Evolutionary conservation across 2,888 invertebrate species (phyloP).

Genomic region (Balanococcus diminutus): DNA sequence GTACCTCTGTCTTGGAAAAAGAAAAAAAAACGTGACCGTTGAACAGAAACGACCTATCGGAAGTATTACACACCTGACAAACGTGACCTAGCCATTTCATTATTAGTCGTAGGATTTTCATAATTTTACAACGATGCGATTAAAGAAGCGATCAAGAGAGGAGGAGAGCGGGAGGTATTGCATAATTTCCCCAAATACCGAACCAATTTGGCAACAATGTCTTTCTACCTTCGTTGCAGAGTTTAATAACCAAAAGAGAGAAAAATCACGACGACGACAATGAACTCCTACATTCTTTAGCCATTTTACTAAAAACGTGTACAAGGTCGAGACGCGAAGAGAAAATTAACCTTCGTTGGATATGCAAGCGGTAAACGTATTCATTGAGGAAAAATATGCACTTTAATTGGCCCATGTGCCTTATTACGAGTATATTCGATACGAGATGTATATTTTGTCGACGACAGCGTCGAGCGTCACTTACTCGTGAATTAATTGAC

Average conservation of each 20-base stretch:
- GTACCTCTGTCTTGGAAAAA: neutral
- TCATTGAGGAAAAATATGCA: neutral
- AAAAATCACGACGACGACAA: neutral
- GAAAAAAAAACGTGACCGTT: neutral
- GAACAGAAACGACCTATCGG: neutral
- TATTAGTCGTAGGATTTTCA: neutral
- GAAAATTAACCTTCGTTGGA: slow-evolving; percentile 1
- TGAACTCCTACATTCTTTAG: slow-evolving; percentile 5
- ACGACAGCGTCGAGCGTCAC: slow-evolving; percentile 58
- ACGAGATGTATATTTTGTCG: neutral
- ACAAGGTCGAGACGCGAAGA: slow-evolving; percentile 1
- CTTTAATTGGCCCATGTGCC: neutral
- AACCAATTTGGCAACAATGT: neutral
- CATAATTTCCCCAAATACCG: neutral
- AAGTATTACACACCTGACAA: neutral
- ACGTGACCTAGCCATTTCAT: neutral
- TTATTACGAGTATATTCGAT: neutral
- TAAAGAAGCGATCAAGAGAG: neutral
- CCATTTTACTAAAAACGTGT: neutral
- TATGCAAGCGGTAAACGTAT: neutral
- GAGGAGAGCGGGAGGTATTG: neutral
- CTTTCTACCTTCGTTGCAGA: too few species aligned
- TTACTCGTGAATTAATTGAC: slow-evolving; percentile 85
- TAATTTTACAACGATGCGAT: neutral
- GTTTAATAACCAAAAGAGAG: neutral